phyloP scores from a whole-genome alignment of 2,888 invertebrate species.

The Megamerina dolium region DNA sequence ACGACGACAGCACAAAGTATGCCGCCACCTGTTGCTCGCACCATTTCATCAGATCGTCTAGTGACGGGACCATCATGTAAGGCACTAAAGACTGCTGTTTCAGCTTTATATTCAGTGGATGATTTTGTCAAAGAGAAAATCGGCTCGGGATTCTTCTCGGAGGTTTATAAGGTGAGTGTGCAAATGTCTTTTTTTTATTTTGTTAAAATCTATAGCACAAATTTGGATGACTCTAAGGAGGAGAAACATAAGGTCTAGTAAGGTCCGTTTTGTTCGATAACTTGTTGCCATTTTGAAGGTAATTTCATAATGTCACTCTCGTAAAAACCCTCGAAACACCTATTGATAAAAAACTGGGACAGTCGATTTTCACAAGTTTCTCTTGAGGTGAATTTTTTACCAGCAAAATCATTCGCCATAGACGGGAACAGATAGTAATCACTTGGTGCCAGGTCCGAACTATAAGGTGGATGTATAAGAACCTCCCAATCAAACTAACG shows the following conservation, averaged over 20 bases:
- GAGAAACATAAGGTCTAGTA: neutral
- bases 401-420: too few species aligned
- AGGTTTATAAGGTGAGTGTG: conserved; percentile 92
- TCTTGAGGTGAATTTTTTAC: too few species aligned
- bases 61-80: conserved; percentile 77
- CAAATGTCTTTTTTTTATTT: neutral
- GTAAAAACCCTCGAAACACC: too few species aligned
- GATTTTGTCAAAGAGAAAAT: conserved; percentile 91
- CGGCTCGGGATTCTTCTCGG: conserved; percentile 93
- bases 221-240: neutral
- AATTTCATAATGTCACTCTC: too few species aligned
- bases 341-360: too few species aligned
- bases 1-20: conserved; percentile 15
- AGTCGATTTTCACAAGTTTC: too few species aligned
- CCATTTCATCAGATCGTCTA: conserved; percentile 52
- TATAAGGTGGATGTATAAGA: too few species aligned
- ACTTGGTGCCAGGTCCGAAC: too few species aligned
- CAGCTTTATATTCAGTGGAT: conserved; percentile 84
- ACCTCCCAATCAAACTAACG: too few species aligned
- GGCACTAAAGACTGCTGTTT: conserved; percentile 85
- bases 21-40: conserved; percentile 37
- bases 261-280: neutral
- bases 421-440: too few species aligned
- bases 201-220: neutral
- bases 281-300: too few species aligned